A percentile compares a stretch with the other conserved stretches of the same genome.
These are phyloP conservation scores for Chaetura pelagica DNA, from an alignment of 2,113 vertebrate species.

Conservation along the genomic window DNA sequence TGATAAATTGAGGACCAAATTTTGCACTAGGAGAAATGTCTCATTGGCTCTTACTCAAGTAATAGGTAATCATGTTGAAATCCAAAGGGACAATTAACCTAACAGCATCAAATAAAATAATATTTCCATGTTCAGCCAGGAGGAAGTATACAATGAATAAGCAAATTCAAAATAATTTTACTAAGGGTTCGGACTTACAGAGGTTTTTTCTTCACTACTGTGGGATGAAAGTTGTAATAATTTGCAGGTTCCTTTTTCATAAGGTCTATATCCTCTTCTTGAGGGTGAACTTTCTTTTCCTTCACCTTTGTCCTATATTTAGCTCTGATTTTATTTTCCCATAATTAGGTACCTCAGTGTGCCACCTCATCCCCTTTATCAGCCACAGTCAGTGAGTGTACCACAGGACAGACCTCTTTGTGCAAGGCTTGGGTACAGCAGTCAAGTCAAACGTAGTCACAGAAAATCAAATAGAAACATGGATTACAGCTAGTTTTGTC, in stretches of 20 bases:
- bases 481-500: not conserved
- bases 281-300: not conserved
- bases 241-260: not conserved
- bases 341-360: not conserved
- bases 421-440: not conserved
- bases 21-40: not conserved
- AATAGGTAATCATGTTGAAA: not conserved
- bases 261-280: not conserved
- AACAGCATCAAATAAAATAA: not conserved
- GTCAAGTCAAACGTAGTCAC: fast-evolving
- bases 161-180: not conserved
- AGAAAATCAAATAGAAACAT: not conserved
- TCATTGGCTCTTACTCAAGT: not conserved
- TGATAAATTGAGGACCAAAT: not conserved
- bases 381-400: not conserved
- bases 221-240: not conserved
- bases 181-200: not conserved
- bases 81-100: not conserved
- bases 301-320: not conserved
- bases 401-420: not conserved
- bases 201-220: not conserved
- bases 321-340: not conserved
- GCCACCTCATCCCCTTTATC: not conserved
- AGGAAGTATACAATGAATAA: not conserved
- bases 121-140: not conserved